Conservation (phyloP, 2,888 invertebrate species). For the Philereme transversata region DNA sequence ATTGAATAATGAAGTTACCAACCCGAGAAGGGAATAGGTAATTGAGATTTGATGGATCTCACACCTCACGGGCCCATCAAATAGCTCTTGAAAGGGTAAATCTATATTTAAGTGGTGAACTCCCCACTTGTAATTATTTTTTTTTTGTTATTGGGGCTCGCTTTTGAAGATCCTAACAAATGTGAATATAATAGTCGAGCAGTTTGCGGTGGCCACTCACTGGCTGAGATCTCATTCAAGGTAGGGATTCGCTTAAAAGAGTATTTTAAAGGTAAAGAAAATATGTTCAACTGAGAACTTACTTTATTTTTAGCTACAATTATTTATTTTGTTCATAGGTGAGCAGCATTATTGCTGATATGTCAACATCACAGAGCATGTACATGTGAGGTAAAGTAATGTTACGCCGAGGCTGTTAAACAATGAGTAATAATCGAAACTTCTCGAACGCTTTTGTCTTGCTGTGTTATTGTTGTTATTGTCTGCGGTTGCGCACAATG, state of each 20-base stretch:
- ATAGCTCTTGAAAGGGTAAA: conserved; percentile 78
- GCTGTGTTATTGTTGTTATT: too few species aligned
- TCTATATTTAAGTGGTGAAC: conserved; percentile 79
- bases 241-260: not conserved
- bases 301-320: not conserved
- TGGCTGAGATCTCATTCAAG: conserved; percentile 52
- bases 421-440: too few species aligned
- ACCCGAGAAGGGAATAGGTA: conserved; percentile 67
- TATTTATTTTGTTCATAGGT: not conserved
- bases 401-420: too few species aligned
- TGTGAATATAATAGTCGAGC: conserved; percentile 69
- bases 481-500: too few species aligned
- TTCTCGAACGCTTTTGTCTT: too few species aligned
- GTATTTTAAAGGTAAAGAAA: not conserved
- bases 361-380: too few species aligned
- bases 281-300: not conserved
- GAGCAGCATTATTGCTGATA: too few species aligned
- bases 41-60: conserved; percentile 80
- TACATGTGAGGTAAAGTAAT: too few species aligned
- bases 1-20: conserved; percentile 77
- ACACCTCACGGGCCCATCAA: conserved; percentile 72
- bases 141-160: conserved; percentile 69
- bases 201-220: conserved; percentile 39
- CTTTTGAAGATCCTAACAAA: conserved; percentile 53
- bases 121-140: conserved; percentile 78